These are phyloP conservation scores for Bombycilla garrulus DNA, from an alignment of 2,113 vertebrate genomes.

Conservation along the genomic window DNA sequence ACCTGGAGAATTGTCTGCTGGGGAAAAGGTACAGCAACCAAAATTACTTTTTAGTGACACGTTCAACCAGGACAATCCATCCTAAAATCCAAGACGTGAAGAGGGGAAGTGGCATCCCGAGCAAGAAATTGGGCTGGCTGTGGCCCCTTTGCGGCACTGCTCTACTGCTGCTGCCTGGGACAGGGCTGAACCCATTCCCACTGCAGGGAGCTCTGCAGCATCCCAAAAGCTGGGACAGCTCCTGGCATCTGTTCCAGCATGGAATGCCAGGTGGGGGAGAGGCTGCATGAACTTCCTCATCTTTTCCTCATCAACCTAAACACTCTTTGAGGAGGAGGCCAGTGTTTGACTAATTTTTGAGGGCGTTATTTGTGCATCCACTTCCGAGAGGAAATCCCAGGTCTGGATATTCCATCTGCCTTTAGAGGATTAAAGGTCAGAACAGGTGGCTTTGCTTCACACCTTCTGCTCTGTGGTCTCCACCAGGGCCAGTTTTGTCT, in stretches of 20 bases:
- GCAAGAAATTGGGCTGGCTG: background rate
- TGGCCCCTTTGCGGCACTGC: background rate
- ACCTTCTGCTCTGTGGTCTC: background rate
- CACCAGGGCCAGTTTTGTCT: background rate
- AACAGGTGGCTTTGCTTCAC: background rate
- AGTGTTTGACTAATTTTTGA: background rate
- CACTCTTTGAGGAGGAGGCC: rapidly evolving
- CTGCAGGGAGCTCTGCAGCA: background rate
- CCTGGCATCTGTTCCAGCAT: background rate
- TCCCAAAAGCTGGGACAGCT: background rate
- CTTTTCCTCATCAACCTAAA: background rate
- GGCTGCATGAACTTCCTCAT: background rate
- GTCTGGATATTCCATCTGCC: background rate
- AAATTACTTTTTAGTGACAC: background rate
- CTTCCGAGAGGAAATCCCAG: background rate
- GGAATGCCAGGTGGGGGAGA: rapidly evolving
- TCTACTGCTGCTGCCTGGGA: background rate
- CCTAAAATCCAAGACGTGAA: background rate
- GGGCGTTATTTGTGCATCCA: background rate
- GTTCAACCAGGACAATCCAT: background rate
- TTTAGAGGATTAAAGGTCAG: background rate
- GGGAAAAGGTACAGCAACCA: background rate
- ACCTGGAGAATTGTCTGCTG: background rate
- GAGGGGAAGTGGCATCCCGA: background rate
- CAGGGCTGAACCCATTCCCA: background rate